A percentile compares a stretch with the other conserved stretches of the same genome.
These are phyloP conservation scores for Hipparchia semele DNA, from an alignment of 2,888 invertebrate species.

Conservation along the genomic window DNA sequence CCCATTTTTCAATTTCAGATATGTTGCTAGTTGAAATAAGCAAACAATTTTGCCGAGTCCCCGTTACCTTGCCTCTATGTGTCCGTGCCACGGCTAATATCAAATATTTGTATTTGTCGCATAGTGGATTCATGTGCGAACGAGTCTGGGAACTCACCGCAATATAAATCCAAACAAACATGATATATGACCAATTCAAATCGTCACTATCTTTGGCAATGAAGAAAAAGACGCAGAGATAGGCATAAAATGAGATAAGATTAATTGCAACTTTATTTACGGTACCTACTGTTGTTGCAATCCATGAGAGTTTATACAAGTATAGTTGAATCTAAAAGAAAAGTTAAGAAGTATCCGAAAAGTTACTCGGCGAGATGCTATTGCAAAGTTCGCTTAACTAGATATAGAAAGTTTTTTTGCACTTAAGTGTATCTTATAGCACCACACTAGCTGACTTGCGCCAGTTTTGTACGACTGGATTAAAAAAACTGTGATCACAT, in stretches of 20 bases:
- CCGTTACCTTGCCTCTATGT: not conserved
- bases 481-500: too few relatives aligned
- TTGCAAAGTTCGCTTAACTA: not conserved
- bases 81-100: too few relatives aligned
- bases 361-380: conserved; percentile 4
- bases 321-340: not conserved
- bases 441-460: not conserved
- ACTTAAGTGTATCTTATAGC: conserved; percentile 4
- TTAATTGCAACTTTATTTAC: too few relatives aligned
- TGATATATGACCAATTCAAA: too few relatives aligned
- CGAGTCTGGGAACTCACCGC: too few relatives aligned
- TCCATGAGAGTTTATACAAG: not conserved
- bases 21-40: conserved; percentile 6
- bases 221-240: too few relatives aligned
- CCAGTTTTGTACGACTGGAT: not conserved
- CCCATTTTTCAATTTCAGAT: conserved; percentile 9
- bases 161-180: too few relatives aligned
- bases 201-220: too few relatives aligned
- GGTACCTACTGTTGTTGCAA: too few relatives aligned
- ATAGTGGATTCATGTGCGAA: too few relatives aligned
- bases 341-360: conserved; percentile 3
- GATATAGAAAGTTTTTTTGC: not conserved
- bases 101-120: too few relatives aligned
- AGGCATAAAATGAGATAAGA: too few relatives aligned
- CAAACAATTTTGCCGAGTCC: conserved; percentile 1